A percentile compares a stretch with the other conserved stretches of the same genome.
Conservation (phyloP, 2,888 invertebrate genomes). For the Keiferia lycopersicella region DNA sequence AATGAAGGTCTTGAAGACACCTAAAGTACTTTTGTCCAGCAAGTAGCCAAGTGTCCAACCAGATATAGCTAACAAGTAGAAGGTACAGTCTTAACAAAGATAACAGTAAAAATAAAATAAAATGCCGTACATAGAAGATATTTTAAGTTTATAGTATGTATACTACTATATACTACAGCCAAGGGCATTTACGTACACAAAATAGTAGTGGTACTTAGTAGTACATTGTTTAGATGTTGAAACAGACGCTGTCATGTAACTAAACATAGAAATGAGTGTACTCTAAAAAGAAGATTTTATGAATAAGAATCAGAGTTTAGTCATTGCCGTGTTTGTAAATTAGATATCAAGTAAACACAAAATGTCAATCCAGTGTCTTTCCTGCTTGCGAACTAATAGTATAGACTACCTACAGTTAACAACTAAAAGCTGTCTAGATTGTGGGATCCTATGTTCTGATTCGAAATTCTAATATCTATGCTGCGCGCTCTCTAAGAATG, state of each 20-base stretch:
- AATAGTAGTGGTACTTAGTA: background rate
- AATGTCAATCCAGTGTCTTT: conserved; percentile 46
- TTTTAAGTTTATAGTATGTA: conserved; percentile 22
- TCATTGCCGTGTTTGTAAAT: background rate
- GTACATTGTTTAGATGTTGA: background rate
- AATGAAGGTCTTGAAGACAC: conserved; percentile 38
- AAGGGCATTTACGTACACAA: background rate
- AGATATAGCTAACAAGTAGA: conserved; percentile 44
- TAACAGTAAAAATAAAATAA: conserved; percentile 49
- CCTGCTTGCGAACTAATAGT: conserved; percentile 23
- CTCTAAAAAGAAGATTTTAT: conserved; percentile 36
- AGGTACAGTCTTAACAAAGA: conserved; percentile 62
- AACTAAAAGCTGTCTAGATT: conserved; percentile 11
- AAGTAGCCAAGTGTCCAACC: conserved; percentile 27
- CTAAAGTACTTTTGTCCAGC: background rate
- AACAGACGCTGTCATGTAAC: background rate
- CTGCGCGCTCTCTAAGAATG: background rate
- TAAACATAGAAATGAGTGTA: conserved; percentile 32
- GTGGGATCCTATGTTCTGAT: background rate
- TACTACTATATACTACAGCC: conserved; percentile 26
- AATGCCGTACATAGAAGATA: conserved; percentile 49
- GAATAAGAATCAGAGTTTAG: background rate
- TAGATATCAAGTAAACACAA: conserved; percentile 24
- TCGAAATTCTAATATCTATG: background rate
- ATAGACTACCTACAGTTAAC: background rate